Evolutionary conservation across 1,140 invertebrate species (phyloP).

Genomic region (Bombus waltoni): DNA sequence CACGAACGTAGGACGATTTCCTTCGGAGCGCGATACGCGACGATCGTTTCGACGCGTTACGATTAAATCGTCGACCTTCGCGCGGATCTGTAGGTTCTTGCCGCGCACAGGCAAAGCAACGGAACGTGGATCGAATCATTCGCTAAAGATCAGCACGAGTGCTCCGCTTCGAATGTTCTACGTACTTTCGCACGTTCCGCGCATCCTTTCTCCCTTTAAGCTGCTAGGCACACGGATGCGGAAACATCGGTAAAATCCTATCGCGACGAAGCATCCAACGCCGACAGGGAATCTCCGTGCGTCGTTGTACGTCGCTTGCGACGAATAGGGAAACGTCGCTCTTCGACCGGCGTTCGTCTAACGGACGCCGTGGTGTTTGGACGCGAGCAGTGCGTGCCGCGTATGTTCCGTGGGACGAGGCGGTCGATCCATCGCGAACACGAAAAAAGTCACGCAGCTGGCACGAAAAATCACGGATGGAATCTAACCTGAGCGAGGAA

Average conservation of each 20-base stretch:
- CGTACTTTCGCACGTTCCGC: not conserved
- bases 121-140: not conserved
- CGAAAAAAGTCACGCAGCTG: constrained; percentile 28
- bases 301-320: too few species aligned
- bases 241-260: too few species aligned
- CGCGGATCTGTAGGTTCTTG: too few species aligned
- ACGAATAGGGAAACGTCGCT: too few species aligned
- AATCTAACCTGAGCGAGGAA: constrained; percentile 59
- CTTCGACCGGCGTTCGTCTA: not conserved
- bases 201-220: not conserved
- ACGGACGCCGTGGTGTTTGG: not conserved
- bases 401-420: too few species aligned
- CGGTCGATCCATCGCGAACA: not conserved
- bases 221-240: not conserved
- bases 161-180: not conserved
- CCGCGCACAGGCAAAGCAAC: too few species aligned
- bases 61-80: too few species aligned
- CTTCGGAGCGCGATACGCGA: not conserved
- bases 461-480: constrained; percentile 42
- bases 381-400: not conserved
- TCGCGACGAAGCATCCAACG: too few species aligned
- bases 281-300: too few species aligned
- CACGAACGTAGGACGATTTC: not conserved
- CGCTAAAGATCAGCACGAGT: fast-evolving
- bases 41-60: not conserved